These are phyloP conservation scores for Drosophila mimetica DNA, from an alignment of 2,888 invertebrate genomes.

Conservation along the genomic window DNA sequence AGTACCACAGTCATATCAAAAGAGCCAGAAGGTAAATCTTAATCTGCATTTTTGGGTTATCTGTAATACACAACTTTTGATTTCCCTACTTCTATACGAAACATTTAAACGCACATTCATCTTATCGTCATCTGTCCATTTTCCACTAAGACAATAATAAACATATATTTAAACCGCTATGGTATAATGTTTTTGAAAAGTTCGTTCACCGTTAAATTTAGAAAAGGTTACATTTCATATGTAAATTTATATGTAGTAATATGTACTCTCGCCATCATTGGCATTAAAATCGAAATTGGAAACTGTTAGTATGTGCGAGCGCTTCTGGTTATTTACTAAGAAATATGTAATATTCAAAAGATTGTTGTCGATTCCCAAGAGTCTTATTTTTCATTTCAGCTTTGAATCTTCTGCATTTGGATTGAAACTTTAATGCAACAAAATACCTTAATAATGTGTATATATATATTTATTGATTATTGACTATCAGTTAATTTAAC, in stretches of 20 bases:
- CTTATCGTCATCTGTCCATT: neutral
- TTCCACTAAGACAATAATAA: neutral
- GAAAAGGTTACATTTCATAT: neutral
- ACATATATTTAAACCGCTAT: neutral
- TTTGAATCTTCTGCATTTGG: constrained; percentile 61
- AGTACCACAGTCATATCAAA: constrained; percentile 97
- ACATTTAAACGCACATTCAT: neutral
- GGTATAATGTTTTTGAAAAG: neutral
- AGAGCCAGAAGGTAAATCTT: constrained; percentile 90
- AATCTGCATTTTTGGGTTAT: neutral
- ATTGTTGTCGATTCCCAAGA: constrained; percentile 8
- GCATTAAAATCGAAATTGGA: neutral
- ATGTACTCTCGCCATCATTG: neutral
- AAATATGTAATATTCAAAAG: no score
- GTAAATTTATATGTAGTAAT: neutral
- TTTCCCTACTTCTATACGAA: neutral
- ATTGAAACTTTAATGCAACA: constrained; percentile 43
- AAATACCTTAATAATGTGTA: neutral
- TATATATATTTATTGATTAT: neutral
- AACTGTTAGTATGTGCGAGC: neutral
- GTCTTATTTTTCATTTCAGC: constrained; percentile 62
- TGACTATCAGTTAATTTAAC: no score
- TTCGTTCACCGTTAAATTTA: neutral
- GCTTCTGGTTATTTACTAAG: neutral
- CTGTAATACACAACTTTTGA: neutral